phyloP scores from a whole-genome alignment of 2,888 invertebrate genomes.

The Amiota mariae region DNA sequence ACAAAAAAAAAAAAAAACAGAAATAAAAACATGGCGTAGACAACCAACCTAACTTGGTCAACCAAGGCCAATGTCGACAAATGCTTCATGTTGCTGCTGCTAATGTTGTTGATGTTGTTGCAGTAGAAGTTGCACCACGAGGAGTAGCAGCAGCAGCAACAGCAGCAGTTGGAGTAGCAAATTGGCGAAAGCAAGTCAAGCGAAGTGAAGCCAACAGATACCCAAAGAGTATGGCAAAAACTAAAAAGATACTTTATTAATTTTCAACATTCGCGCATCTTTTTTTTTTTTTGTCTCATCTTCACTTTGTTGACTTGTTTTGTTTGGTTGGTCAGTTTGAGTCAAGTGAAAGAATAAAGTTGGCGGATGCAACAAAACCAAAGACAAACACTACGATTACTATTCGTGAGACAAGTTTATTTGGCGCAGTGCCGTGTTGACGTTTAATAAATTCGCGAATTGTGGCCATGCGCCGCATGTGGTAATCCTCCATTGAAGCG shows the following conservation, averaged over 20 bases:
- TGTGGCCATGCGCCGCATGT: slow-evolving; percentile 65
- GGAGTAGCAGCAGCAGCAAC: too few species aligned
- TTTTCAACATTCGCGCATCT: slow-evolving; percentile 53
- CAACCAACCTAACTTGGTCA: neutral
- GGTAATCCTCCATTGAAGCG: slow-evolving; percentile 46
- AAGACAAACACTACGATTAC: neutral
- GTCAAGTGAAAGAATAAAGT: too few species aligned
- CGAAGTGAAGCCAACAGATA: slow-evolving; percentile 33
- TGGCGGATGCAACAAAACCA: too few species aligned
- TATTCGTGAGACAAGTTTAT: slow-evolving; percentile 69
- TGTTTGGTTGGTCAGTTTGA: neutral
- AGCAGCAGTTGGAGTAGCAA: neutral
- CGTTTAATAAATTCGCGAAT: slow-evolving; percentile 68
- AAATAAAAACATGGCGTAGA: neutral
- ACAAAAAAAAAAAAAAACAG: neutral
- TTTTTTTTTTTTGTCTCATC: neutral
- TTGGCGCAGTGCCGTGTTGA: slow-evolving; percentile 68
- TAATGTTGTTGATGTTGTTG: too few species aligned
- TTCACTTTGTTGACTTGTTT: neutral
- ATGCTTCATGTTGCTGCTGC: too few species aligned
- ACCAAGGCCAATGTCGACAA: neutral
- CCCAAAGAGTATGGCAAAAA: slow-evolving; percentile 33
- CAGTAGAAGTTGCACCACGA: too few species aligned
- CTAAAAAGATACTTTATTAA: slow-evolving; percentile 64
- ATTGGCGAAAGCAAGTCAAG: slow-evolving; percentile 52